Percentiles rank a stretch among this genome's conserved stretches.
These are phyloP conservation scores for Eulimnadia texana DNA, from an alignment of 1,140 invertebrate genomes.

Conservation along the genomic window DNA sequence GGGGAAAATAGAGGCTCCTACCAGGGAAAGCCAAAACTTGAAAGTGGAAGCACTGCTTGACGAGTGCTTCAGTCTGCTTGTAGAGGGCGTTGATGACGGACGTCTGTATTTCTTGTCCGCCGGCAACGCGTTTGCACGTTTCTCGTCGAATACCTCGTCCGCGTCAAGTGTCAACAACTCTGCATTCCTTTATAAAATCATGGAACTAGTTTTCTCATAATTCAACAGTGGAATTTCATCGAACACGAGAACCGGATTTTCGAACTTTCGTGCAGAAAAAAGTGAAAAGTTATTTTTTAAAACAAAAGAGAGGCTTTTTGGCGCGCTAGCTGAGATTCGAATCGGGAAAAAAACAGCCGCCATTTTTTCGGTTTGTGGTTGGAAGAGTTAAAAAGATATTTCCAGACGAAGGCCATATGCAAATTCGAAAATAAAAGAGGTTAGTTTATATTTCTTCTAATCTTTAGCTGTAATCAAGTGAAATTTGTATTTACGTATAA, in stretches of 20 bases:
- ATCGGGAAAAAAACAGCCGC: background rate
- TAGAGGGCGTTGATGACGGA: background rate
- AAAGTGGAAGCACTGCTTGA: too few relatives aligned
- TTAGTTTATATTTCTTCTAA: too few relatives aligned
- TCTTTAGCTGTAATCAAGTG: too few relatives aligned
- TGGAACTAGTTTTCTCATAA: too few relatives aligned
- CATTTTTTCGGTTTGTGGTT: background rate
- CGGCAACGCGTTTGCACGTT: too few relatives aligned
- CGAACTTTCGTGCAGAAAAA: too few relatives aligned
- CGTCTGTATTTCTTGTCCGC: background rate
- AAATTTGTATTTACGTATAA: too few relatives aligned
- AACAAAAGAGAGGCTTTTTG: background rate
- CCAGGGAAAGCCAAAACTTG: too few relatives aligned
- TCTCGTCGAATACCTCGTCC: background rate
- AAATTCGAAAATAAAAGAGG: background rate
- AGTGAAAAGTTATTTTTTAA: background rate
- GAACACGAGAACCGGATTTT: too few relatives aligned
- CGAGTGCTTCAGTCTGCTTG: background rate
- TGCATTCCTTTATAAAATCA: too few relatives aligned
- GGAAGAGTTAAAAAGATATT: background rate
- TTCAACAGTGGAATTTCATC: too few relatives aligned
- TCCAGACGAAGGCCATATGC: background rate
- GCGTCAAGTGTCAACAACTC: background rate
- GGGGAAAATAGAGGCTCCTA: too few relatives aligned
- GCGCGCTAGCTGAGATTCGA: background rate